Conservation (phyloP, 2,888 invertebrate species). For the Vesta saturnalis region DNA sequence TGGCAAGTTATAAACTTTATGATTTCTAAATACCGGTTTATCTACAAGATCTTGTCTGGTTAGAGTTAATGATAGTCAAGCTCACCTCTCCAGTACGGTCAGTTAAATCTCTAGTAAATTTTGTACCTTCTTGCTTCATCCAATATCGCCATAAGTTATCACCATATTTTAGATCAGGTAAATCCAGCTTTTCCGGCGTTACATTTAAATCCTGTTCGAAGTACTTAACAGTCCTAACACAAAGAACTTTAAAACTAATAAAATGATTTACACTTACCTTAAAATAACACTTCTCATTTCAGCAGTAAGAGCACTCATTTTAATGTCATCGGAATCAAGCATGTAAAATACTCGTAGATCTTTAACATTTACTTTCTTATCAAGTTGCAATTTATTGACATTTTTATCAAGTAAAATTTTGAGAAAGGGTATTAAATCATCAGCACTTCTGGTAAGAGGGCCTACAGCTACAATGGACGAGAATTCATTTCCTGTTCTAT, state of each 20-base stretch:
- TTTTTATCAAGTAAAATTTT: slow-evolving; percentile 71
- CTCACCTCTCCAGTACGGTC: slow-evolving; percentile 69
- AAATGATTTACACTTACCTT: slow-evolving; percentile 57
- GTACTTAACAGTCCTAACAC: slow-evolving; percentile 59
- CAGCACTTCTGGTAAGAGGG: slow-evolving; percentile 80
- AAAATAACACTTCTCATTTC: slow-evolving; percentile 74
- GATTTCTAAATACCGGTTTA: slow-evolving; percentile 66
- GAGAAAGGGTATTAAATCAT: slow-evolving; percentile 82
- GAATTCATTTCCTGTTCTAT: slow-evolving; percentile 73
- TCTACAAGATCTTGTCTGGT: no score
- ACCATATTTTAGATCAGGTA: slow-evolving; percentile 66
- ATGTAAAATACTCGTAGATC: slow-evolving; percentile 80
- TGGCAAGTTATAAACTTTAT: slow-evolving; percentile 70
- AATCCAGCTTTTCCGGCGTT: slow-evolving; percentile 52
- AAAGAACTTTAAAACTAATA: slow-evolving; percentile 36
- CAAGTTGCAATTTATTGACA: slow-evolving; percentile 66
- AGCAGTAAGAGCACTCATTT: slow-evolving; percentile 74
- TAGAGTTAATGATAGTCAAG: no score
- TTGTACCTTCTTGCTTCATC: slow-evolving; percentile 74
- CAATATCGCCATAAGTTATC: slow-evolving; percentile 78
- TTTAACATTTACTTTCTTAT: slow-evolving; percentile 70
- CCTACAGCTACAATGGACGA: slow-evolving; percentile 86
- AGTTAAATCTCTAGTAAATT: slow-evolving; percentile 72
- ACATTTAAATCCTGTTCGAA: slow-evolving; percentile 54
- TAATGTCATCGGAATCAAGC: slow-evolving; percentile 76